Conservation (phyloP, 2,113 vertebrate species). For the Cryptotis parvus region DNA sequence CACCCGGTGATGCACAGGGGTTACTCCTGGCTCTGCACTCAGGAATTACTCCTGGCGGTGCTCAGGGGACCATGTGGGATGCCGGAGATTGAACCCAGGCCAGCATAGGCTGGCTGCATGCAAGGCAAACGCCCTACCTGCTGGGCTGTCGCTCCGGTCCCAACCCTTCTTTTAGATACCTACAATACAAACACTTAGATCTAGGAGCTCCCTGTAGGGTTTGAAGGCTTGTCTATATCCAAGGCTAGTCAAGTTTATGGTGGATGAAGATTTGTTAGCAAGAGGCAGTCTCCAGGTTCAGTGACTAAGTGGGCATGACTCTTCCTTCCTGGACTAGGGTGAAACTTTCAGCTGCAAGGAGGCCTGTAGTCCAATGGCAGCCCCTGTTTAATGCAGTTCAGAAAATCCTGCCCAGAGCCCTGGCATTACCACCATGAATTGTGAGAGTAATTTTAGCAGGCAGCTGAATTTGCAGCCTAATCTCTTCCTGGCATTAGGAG, state of each 20-base stretch:
- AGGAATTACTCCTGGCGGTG: too few relatives aligned
- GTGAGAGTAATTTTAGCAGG: not conserved
- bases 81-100: too few relatives aligned
- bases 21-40: too few relatives aligned
- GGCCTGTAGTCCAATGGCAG: not conserved
- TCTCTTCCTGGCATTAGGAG: not conserved
- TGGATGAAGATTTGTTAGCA: not conserved
- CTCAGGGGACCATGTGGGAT: too few relatives aligned
- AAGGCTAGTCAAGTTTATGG: not conserved
- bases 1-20: too few relatives aligned
- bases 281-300: not conserved
- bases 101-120: too few relatives aligned
- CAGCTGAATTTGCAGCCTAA: too few relatives aligned
- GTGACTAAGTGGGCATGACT: not conserved
- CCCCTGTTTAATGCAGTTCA: not conserved
- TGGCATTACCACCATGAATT: rapidly evolving
- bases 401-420: not conserved
- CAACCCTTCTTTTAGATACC: not conserved
- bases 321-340: not conserved
- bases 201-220: not conserved
- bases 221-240: not conserved
- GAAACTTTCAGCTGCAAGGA: not conserved
- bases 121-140: too few relatives aligned
- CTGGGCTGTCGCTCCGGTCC: too few relatives aligned
- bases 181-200: not conserved